Evolutionary conservation across 2,113 vertebrate genomes (phyloP), one percentile per base, ranked within the genome.

Genomic region (Anoplopoma fimbria): DNA sequence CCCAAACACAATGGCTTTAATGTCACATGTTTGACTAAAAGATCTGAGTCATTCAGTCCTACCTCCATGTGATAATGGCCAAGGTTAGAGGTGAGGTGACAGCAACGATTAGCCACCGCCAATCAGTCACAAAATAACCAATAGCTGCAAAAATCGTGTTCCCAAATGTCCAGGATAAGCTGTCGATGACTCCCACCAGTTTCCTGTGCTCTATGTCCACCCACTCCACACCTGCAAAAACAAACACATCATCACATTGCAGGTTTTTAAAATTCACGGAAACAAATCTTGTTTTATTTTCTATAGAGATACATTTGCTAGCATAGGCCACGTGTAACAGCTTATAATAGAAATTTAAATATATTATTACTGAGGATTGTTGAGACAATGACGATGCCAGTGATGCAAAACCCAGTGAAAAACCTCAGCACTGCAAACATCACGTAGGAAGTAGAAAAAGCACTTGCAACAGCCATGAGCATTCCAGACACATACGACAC

Each of bases 341-440:
- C 58, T 79, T 8, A 21, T 2, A 75, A 53, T 29, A 57, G 15
- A 67, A 36, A 45, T 45, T 0, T 19, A n/a, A 40, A 61, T 38
- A 47, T 70, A 27, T 51, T 4, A 51, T 95, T 63, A 96, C 95
- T 91, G 14, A 96, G 93, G 27, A 94, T 93, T 25, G 81, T 4
- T 55, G 93, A 91, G 57, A 95, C 58, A 15, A 95, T 95, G 88
- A 92, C 31, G 23, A 94, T 94, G 82, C 95, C 95, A 4, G 91
- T 95, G 79, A 95, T 93, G 78, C 87, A 87, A 55, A 96, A 92
- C 6, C 95, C 95, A 0, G 95, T 95, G 86, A 94, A 90, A 86
- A 95, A 95, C 87, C 95, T 86, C 76, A 95, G 71, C 64, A 93
- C 90, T 0, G 62, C 80, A 17, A 95, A 96, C 94, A 96, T 95